Base-by-base conservation (phyloP, 92 coral and sea anemone genomes). In the Palythoa grandis region DNA sequence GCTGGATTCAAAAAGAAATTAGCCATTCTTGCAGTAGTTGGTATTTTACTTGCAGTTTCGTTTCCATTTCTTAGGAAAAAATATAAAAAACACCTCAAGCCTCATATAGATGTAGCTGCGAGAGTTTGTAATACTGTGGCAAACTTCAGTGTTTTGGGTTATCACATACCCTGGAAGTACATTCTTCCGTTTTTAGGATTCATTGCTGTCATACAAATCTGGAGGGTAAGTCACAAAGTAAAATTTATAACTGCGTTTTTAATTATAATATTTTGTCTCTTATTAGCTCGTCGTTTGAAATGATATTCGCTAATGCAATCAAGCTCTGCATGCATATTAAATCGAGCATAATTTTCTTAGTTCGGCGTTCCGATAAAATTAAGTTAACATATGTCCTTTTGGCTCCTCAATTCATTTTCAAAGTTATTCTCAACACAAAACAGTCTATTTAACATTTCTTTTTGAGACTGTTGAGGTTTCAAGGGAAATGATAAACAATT, bases 81-180 rank as follows among this genome's bases (percentile, higher is more conserved):
- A 7, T 97, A 97, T 86, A 86, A 76, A 47, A 95, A 95, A 86
- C 95, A 95, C 72, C 86, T 95, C 0, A 95, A 95, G 68, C 99
- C 98, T 1, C 98, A 93, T 35, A 84, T 96, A 17, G 98, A 95
- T 60, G 24, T 93, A 10, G 99, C 88, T 9, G 94, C 88, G 48
- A 87, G 87, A 25, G 79, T 93, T 53, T 90, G 90, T 23, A 92
- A 85, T 50, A 72, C 86, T 35, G 82, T 94, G 65, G 94, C 97
- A 82, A 93, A 97, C 60, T 92, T 97, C 86, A 92, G 92, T 82
- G 77, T 97, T 56, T 91, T 95, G 38, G 99, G 99, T 39, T 93
- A 95, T 87, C 97, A 91, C 72, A 90, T 97, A 43, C 99, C 99
- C 15, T 97, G 99, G 99, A 91, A 89, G 67, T 95, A 90, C 78